A percentile compares a stretch with the other conserved stretches of the same genome.
phyloP scores from a whole-genome alignment of 2,113 vertebrate species.

The Epinephelus moara region DNA sequence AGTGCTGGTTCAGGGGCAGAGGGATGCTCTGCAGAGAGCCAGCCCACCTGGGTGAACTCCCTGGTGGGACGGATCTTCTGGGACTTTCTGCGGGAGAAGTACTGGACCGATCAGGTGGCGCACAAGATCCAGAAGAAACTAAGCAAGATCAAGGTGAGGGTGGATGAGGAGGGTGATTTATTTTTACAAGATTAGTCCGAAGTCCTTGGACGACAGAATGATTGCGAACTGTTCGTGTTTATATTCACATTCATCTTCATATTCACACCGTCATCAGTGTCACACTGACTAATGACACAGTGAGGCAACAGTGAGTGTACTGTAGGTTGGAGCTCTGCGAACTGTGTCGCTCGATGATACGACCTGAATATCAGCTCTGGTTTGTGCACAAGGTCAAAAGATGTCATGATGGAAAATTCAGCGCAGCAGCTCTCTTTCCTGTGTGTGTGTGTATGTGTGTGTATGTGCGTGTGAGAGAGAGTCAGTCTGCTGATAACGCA shows the following conservation, averaged over 20 bases:
- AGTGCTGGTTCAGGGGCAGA: conserved; percentile 3
- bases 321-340: conserved; percentile 11
- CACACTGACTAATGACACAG: conserved; percentile 6
- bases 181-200: not conserved
- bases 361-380: not conserved
- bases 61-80: conserved; percentile 89
- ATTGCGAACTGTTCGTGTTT: not conserved
- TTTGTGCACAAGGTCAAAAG: conserved; percentile 34
- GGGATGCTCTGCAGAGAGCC: conserved; percentile 28
- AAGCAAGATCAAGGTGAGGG: conserved; percentile 89
- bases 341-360: not conserved
- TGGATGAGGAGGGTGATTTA: not conserved
- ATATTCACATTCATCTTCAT: conserved; percentile 9
- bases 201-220: not conserved
- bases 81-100: conserved; percentile 89
- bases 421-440: conserved; percentile 9
- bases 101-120: conserved; percentile 89
- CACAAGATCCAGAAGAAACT: conserved; percentile 92
- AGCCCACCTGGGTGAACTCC: conserved; percentile 86
- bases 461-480: not conserved
- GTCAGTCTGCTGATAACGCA: conserved; percentile 45
- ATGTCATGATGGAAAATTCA: conserved; percentile 7
- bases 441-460: not conserved
- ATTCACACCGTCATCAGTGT: conserved; percentile 12
- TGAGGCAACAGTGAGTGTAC: not conserved